phyloP scores from a whole-genome alignment of 2,888 invertebrate genomes.

The Odontothrips loti region DNA sequence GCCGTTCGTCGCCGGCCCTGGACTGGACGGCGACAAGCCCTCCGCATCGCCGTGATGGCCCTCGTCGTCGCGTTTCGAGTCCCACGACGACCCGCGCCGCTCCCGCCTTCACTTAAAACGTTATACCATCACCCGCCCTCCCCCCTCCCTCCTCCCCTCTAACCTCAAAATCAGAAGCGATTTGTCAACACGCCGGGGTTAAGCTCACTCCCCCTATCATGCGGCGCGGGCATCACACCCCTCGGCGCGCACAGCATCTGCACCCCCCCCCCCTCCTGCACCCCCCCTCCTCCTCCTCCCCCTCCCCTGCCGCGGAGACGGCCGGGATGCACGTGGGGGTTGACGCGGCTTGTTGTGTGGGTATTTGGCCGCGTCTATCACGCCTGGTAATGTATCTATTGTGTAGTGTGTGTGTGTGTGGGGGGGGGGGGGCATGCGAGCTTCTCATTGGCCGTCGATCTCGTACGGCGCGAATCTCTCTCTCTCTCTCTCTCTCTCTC shows the following conservation, averaged over 20 bases:
- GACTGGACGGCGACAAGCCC: no score
- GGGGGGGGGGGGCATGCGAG: neutral
- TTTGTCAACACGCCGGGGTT: conserved; percentile 9
- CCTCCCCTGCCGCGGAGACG: neutral
- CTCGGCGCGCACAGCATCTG: neutral
- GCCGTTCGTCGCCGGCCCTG: no score
- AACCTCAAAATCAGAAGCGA: conserved; percentile 24
- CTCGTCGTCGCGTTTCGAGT: no score
- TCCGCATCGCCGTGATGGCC: no score
- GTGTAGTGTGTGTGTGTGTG: conserved; percentile 2
- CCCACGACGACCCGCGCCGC: no score
- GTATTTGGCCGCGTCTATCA: conserved; percentile 22
- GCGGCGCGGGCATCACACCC: neutral
- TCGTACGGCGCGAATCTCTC: neutral
- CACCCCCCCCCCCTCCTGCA: neutral
- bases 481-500: no score
- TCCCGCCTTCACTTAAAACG: neutral
- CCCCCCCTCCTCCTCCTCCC: neutral
- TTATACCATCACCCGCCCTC: neutral
- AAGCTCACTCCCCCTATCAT: neutral
- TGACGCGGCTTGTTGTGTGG: neutral
- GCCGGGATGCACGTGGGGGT: neutral
- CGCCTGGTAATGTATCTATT: conserved; percentile 17
- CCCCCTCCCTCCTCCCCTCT: neutral
- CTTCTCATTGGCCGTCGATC: neutral